Evolutionary conservation across 2,113 vertebrate genomes (phyloP), one percentile per base, ranked within the genome.

Genomic region (Lucifuga dentata): DNA sequence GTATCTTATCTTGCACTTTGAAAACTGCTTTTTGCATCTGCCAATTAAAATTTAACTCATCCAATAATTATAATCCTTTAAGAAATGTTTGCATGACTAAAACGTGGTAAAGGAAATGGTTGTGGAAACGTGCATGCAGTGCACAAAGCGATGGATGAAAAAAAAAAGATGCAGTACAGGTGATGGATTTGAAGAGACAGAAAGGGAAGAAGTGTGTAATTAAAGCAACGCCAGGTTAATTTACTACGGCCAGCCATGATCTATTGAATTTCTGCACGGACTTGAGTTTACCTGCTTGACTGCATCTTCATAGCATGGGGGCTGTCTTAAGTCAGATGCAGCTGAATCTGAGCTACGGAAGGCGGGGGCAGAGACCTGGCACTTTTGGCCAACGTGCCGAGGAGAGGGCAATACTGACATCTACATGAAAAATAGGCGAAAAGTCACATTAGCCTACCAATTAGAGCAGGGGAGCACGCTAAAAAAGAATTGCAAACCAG

Each of bases 251-350:
- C 75, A 88, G 77, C 71, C 78, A 76, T 63, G 45, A 50, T 67
- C 51, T 59, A 52, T 21, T 65, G 58, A 65, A 49, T 53, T 61
- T 81, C 17, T 65, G 51, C 66, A 77, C 35, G 40, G 68, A 51
- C 64, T 79, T 50, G 48, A 81, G 64, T 89, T 92, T 95, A 96
- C 95, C 96, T 97, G 96, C 89, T 96, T 96, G 53, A 98, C 91
- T 90, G 96, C 96, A 93, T 97, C 96, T 93, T 97, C 95, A 88
- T 97, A 97, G 86, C 95, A 94, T 63, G 96, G 96, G 88, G 95
- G 96, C 90, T 96, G 95, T 88, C 94, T 95, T 92, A 93, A 85
- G 85, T 95, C 93, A 81, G 94, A 92, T 87, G 93, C 92, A 74
- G 93, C 84, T 89, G 93, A 90, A 77, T 89, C 92, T 90, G 95